Conservation (phyloP, 2,113 vertebrate species). For the Vulpes ferrilata region DNA sequence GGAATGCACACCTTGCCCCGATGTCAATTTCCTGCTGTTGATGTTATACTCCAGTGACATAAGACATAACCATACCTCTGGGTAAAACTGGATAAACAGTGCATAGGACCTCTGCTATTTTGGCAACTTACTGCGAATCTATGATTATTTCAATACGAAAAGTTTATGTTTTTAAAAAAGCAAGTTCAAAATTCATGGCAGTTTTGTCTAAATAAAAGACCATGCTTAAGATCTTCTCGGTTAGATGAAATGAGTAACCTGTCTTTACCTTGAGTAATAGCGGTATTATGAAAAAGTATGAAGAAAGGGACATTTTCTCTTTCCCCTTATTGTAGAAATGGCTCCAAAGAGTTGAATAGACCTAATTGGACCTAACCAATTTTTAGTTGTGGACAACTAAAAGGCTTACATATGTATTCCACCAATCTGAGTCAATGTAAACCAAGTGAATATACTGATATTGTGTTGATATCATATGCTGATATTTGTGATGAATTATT, state of each 20-base stretch:
- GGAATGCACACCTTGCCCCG: neutral
- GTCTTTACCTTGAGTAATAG: neutral
- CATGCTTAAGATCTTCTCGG: neutral
- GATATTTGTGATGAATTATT: neutral
- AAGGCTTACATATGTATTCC: neutral
- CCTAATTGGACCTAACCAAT: neutral
- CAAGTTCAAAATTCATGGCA: neutral
- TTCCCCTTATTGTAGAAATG: neutral
- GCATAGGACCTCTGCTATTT: neutral
- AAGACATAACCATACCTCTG: neutral
- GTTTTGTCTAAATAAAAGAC: neutral
- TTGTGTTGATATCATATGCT: neutral
- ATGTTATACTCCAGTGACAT: accelerated
- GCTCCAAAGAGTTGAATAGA: neutral
- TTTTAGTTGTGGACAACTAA: neutral
- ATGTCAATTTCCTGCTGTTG: neutral
- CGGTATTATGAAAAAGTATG: neutral
- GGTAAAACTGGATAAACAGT: neutral
- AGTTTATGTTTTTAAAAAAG: neutral
- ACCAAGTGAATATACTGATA: neutral
- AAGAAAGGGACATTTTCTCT: slow-evolving; percentile 5
- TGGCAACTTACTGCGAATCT: neutral
- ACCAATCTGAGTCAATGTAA: too few species aligned
- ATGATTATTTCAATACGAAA: neutral
- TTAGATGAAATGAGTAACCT: neutral